These are phyloP conservation scores for Azorinus chamasolen DNA, from an alignment of 2,888 invertebrate species.

Conservation along the genomic window DNA sequence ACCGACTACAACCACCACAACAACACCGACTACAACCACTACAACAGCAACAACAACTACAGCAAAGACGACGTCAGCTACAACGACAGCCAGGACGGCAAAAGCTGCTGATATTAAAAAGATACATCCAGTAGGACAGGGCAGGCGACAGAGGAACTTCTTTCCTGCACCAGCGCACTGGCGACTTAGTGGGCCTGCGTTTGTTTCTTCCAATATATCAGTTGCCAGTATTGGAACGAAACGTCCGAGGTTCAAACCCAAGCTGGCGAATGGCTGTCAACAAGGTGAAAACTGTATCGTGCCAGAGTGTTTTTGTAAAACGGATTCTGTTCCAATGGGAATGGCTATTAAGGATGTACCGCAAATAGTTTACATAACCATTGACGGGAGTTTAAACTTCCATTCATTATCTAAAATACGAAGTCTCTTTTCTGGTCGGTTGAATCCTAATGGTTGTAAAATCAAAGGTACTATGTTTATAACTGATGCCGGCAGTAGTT, in stretches of 20 bases:
- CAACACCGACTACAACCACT: slow-evolving; percentile 7
- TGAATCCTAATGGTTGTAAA: slow-evolving; percentile 73
- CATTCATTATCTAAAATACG: slow-evolving; percentile 65
- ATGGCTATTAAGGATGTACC: slow-evolving; percentile 58
- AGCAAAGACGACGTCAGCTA: not conserved
- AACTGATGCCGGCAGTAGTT: slow-evolving; percentile 64
- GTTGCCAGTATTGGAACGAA: too few relatives aligned
- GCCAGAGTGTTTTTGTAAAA: slow-evolving; percentile 71
- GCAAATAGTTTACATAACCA: slow-evolving; percentile 73
- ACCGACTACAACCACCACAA: slow-evolving; percentile 10
- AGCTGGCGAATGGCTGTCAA: slow-evolving; percentile 44
- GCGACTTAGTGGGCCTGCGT: too few relatives aligned
- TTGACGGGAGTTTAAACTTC: slow-evolving; percentile 72
- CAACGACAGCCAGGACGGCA: not conserved
- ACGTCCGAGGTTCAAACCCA: too few relatives aligned
- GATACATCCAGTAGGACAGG: too few relatives aligned
- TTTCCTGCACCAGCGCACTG: not conserved
- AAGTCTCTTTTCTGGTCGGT: slow-evolving; percentile 60
- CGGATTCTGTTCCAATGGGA: slow-evolving; percentile 42
- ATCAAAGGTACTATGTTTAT: slow-evolving; percentile 72
- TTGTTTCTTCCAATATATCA: too few relatives aligned
- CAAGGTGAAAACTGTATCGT: slow-evolving; percentile 66
- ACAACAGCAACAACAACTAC: slow-evolving; percentile 7
- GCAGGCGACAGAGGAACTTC: too few relatives aligned
- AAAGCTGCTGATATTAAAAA: too few relatives aligned